Evolutionary conservation across 1,140 invertebrate genomes (phyloP).

Genomic region (Heliconius hermathena): DNA sequence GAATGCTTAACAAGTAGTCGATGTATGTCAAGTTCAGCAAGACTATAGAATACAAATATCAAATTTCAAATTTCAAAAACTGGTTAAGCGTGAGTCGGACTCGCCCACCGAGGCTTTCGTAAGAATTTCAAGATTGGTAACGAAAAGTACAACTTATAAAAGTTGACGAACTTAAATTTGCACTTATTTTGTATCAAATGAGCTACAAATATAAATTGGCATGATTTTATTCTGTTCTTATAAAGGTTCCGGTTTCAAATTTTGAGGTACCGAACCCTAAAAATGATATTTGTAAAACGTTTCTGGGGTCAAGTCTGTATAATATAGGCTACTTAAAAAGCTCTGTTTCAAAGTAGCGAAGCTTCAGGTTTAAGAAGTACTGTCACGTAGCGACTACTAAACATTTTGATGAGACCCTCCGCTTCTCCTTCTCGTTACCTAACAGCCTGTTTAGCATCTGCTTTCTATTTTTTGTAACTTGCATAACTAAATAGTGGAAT

Average conservation of each 20-base stretch:
- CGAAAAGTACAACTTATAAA: too few relatives aligned
- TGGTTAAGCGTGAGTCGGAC: too few relatives aligned
- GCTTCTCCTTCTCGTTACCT: slow-evolving; percentile 2
- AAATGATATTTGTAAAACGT: slow-evolving; percentile 28
- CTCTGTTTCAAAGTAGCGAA: slow-evolving; percentile 20
- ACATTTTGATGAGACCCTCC: slow-evolving; percentile 16
- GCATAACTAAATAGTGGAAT: neutral
- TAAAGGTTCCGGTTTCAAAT: too few relatives aligned
- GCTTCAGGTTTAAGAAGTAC: slow-evolving; percentile 19
- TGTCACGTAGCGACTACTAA: slow-evolving; percentile 20
- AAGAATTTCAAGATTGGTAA: too few relatives aligned
- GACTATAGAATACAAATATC: slow-evolving; percentile 26
- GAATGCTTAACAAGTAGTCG: neutral
- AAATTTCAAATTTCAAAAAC: slow-evolving; percentile 18
- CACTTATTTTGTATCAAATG: too few relatives aligned
- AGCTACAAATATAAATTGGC: too few relatives aligned
- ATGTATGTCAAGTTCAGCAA: slow-evolving; percentile 23
- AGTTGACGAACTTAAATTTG: too few relatives aligned
- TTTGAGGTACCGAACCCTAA: too few relatives aligned
- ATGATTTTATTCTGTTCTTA: too few relatives aligned
- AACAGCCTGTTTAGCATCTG: slow-evolving; percentile 15
- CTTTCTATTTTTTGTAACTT: neutral
- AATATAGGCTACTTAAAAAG: slow-evolving; percentile 29
- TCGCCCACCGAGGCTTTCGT: too few relatives aligned
- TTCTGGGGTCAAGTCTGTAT: slow-evolving; percentile 33